Conservation (phyloP, 2,797 vertebrate species). For the Sebastes glaucus region DNA sequence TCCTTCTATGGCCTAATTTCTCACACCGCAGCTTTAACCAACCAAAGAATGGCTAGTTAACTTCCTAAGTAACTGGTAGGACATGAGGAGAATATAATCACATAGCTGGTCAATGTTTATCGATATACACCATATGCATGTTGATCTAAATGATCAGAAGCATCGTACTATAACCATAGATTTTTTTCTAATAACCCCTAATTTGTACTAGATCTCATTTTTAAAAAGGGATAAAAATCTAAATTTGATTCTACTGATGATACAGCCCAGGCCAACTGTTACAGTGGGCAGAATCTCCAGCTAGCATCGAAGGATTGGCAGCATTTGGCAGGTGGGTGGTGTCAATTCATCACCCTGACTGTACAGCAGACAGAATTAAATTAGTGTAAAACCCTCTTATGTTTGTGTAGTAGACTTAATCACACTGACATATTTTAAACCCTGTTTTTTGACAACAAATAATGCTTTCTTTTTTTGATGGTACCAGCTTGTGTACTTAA, state of each 20-base stretch:
- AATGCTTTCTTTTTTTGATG: not conserved
- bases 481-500: not conserved
- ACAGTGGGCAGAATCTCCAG: not conserved
- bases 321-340: constrained; percentile 65
- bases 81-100: not conserved
- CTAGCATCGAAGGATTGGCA: constrained; percentile 2
- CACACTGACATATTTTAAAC: constrained; percentile 6
- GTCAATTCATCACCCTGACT: constrained; percentile 21
- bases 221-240: not conserved
- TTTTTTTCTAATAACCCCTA: not conserved
- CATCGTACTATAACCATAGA: not conserved
- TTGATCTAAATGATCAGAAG: not conserved
- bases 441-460: not conserved
- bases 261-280: not conserved
- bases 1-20: constrained; percentile 69
- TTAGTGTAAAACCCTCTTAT: not conserved
- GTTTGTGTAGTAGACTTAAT: not conserved
- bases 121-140: not conserved
- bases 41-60: not conserved
- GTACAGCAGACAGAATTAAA: constrained; percentile 7
- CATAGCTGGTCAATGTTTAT: not conserved
- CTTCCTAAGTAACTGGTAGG: not conserved
- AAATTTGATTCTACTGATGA: not conserved
- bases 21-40: constrained; percentile 22
- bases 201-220: not conserved